phyloP scores from a whole-genome alignment of 1,140 invertebrate genomes.

The Drosophila eugracilis region DNA sequence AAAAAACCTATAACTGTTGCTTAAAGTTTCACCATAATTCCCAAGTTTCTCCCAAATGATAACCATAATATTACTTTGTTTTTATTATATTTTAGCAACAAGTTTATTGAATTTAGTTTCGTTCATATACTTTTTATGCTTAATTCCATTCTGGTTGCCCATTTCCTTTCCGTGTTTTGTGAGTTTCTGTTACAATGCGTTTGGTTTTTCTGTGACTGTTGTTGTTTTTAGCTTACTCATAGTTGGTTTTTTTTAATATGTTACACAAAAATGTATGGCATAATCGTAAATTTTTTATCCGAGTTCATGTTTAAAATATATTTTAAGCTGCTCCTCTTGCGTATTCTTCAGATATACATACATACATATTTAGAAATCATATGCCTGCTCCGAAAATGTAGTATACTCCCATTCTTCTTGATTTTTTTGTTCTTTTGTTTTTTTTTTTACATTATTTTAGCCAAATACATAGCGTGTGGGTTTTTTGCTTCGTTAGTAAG shows the following conservation, averaged over 20 bases:
- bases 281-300: conserved; percentile 75
- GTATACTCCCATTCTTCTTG: conserved; percentile 15
- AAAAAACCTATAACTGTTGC: too few species aligned
- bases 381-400: conserved; percentile 56
- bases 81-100: conserved; percentile 80
- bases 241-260: conserved; percentile 59
- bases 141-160: conserved; percentile 63
- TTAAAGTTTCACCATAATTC: neutral
- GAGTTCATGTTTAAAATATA: conserved; percentile 78
- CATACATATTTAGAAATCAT: conserved; percentile 63
- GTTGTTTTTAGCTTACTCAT: conserved; percentile 70
- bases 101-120: conserved; percentile 81
- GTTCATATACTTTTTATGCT: conserved; percentile 77
- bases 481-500: conserved; percentile 28
- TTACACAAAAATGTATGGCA: conserved; percentile 79
- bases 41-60: neutral
- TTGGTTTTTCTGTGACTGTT: conserved; percentile 54
- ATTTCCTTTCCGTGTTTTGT: conserved; percentile 57
- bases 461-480: conserved; percentile 52
- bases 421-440: conserved; percentile 14
- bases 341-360: conserved; percentile 52
- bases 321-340: conserved; percentile 62
- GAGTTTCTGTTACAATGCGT: conserved; percentile 79
- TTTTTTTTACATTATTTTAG: conserved; percentile 58
- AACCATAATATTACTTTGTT: conserved; percentile 22